Evolutionary conservation across 1,140 invertebrate genomes (phyloP).

Genomic region (Meteorus sp.): DNA sequence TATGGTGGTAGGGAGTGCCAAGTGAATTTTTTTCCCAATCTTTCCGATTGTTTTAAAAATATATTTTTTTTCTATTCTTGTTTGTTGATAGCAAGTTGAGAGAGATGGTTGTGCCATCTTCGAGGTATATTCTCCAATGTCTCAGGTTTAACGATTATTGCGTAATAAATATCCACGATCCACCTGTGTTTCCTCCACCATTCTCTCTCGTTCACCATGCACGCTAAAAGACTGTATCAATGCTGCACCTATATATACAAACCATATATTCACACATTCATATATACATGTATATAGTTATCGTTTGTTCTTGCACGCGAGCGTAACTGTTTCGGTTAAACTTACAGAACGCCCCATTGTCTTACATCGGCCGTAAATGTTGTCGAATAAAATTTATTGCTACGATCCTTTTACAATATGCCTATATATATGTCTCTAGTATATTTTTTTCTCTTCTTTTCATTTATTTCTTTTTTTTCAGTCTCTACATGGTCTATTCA

Average conservation of each 20-base stretch:
- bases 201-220: slow-evolving; percentile 17
- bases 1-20: too few species aligned
- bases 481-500: too few species aligned
- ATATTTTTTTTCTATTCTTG: too few species aligned
- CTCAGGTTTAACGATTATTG: slow-evolving; percentile 48
- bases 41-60: too few species aligned
- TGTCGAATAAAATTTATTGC: slow-evolving; percentile 39
- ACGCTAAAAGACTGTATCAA: too few species aligned
- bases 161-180: slow-evolving; percentile 46
- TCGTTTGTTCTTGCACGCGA: slow-evolving; percentile 15
- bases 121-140: too few species aligned
- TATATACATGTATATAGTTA: slow-evolving; percentile 7
- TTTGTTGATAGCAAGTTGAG: too few species aligned
- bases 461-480: neutral
- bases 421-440: too few species aligned
- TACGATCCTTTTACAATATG: neutral
- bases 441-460: neutral
- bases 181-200: slow-evolving; percentile 39
- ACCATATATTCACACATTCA: neutral
- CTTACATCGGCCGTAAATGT: slow-evolving; percentile 42
- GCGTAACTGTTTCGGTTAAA: slow-evolving; percentile 32
- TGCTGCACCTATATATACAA: too few species aligned
- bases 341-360: slow-evolving; percentile 43
- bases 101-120: too few species aligned
- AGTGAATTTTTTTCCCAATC: too few species aligned